Base-by-base conservation (phyloP, 2,113 vertebrate genomes). In the Percina caprodes region DNA sequence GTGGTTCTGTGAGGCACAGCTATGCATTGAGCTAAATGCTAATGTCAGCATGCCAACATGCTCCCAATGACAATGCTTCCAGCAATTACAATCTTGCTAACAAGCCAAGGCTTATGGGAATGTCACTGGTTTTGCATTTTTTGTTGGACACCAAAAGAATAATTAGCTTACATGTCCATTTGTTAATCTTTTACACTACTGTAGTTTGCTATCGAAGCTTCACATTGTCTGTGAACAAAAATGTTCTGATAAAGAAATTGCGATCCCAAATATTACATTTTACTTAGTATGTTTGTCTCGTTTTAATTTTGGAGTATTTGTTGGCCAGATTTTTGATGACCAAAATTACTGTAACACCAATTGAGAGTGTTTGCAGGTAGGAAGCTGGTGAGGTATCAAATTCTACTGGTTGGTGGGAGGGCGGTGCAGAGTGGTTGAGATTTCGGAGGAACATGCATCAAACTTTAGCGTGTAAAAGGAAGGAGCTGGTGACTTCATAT, bases 401-500 rank as follows among this genome's bases (percentile, higher is more conserved):
- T 5, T 23, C 55, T 42, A 23, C 16, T 75, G 65, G 49, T 39
- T 56, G 12, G 39, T 49, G 65, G 21, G 52, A 39, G 42, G 46
- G 16, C 59, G 23, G 58, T 35, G 26, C 21, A 35, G 58, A 62
- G 21, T 12, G 4, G 9, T 5, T 19, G 35, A 35, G 21, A 61
- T n/a, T 26, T 23, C 23, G 51, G 51, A 55, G n/a, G 51, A 7
- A 65, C 5, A 24, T 63, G 35, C 8, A 19, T 72, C 42, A 46
- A 60, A 23, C 55, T 59, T 30, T 33, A 24, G 42, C 6, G 11
- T 39, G 69, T 71, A n/a, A 59, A 49, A 72, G 59, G 24, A 48
- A 58, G 67, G 51, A 71, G 73, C 56, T 69, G 48, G 61, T 73
- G 82, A 55, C 48, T 62, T 24, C n/a, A 9, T 62, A 49, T 60